These are phyloP conservation scores for Sebastiscus tertius DNA, from an alignment of 2,797 vertebrate species.

Conservation along the genomic window DNA sequence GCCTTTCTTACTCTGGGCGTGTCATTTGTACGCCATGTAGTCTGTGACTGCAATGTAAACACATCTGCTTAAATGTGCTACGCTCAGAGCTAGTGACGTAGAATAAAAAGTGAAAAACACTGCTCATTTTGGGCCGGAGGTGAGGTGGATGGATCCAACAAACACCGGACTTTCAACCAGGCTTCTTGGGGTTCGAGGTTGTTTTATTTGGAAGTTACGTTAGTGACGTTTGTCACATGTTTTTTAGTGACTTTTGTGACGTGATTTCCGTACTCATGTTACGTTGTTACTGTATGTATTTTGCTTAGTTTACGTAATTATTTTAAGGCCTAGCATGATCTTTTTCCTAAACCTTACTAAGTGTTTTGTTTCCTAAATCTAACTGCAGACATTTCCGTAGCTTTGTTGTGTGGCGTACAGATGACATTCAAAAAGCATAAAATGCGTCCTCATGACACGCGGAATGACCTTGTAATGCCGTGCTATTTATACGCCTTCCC, in stretches of 20 bases:
- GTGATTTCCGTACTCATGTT: too few relatives aligned
- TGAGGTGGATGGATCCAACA: too few relatives aligned
- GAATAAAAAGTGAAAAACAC: accelerated
- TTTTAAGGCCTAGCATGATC: too few relatives aligned
- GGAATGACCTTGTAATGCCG: not conserved
- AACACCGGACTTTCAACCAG: too few relatives aligned
- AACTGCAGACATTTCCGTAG: not conserved
- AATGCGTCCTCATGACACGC: not conserved
- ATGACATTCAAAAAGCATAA: not conserved
- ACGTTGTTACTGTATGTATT: not conserved
- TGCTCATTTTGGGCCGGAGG: accelerated
- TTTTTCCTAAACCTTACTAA: too few relatives aligned
- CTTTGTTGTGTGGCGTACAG: not conserved
- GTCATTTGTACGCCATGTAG: not conserved
- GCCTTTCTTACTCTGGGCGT: accelerated
- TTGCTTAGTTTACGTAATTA: too few relatives aligned
- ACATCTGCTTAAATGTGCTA: too few relatives aligned
- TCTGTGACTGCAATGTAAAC: too few relatives aligned
- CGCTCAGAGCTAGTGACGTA: too few relatives aligned
- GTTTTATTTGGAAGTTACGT: accelerated
- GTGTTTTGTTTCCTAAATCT: not conserved
- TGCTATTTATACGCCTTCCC: not conserved
- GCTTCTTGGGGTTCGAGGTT: too few relatives aligned
- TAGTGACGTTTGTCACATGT: too few relatives aligned
- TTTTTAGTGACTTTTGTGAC: too few relatives aligned